Percentiles rank a stretch among this genome's conserved stretches.
These are phyloP conservation scores for Oryzias celebensis DNA, from an alignment of 2,113 vertebrate species.

Conservation along the genomic window DNA sequence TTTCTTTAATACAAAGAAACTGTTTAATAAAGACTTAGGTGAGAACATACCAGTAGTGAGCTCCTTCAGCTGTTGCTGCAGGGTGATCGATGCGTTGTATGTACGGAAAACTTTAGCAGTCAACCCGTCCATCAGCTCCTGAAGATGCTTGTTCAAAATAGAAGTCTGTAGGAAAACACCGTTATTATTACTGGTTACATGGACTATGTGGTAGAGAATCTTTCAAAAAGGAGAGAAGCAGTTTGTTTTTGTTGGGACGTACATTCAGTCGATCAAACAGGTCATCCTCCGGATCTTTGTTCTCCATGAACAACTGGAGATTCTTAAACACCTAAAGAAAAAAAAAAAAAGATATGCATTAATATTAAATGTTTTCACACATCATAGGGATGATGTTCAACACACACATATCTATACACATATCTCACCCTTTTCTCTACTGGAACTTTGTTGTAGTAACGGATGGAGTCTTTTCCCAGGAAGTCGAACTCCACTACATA, in stretches of 20 bases:
- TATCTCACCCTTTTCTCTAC: conserved; percentile 94
- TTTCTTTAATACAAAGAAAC: too few relatives aligned
- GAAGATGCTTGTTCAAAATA: conserved; percentile 98
- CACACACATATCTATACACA: too few relatives aligned
- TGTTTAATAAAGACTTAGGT: background rate
- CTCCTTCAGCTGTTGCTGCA: conserved; percentile 94
- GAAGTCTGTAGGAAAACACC: conserved; percentile 79
- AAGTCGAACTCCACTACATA: conserved; percentile 97
- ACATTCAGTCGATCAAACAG: conserved; percentile 97
- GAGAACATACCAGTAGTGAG: conserved; percentile 86
- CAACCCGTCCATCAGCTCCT: conserved; percentile 97
- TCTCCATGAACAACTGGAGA: conserved; percentile 97
- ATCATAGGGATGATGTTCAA: background rate
- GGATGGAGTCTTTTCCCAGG: conserved; percentile 96
- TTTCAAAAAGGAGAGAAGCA: too few relatives aligned
- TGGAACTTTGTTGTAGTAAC: conserved; percentile 98
- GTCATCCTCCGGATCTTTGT: conserved; percentile 96
- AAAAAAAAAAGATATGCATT: background rate
- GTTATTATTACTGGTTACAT: too few relatives aligned
- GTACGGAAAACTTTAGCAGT: conserved; percentile 99
- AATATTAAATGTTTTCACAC: background rate
- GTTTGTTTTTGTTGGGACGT: conserved; percentile 55
- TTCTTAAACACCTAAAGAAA: conserved; percentile 92
- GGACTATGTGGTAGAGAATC: too few relatives aligned
- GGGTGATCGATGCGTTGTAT: conserved; percentile 97